Evolutionary conservation across 2,113 vertebrate genomes (phyloP).

Genomic region (Laticauda colubrina): DNA sequence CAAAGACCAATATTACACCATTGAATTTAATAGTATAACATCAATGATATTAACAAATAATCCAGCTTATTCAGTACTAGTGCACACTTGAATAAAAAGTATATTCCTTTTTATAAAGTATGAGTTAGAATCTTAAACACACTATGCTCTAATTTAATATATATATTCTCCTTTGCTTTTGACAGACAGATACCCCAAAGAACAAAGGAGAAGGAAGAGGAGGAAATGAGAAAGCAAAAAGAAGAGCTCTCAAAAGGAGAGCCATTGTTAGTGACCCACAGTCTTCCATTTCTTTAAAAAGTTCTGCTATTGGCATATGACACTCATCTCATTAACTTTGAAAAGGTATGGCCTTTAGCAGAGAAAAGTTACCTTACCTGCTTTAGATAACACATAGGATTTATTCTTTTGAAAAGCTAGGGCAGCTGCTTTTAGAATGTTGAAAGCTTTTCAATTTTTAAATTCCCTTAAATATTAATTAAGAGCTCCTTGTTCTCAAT

Average conservation of each 20-base stretch:
- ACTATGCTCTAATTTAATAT: background rate
- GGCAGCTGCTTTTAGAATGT: background rate
- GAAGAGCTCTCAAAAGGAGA: background rate
- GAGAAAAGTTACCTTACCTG: background rate
- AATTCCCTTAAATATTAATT: constrained; percentile 34
- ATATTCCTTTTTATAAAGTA: background rate
- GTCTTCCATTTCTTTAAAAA: background rate
- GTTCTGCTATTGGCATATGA: background rate
- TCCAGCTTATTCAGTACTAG: background rate
- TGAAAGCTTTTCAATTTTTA: constrained; percentile 28
- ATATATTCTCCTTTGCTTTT: background rate
- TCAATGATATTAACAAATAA: background rate
- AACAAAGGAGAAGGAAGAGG: background rate
- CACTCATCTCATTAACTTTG: background rate
- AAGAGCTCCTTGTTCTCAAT: background rate
- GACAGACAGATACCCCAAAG: background rate
- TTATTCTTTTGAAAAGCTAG: background rate
- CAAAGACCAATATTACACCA: background rate
- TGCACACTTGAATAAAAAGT: background rate
- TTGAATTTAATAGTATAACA: background rate
- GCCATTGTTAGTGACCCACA: background rate
- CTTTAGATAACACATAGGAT: background rate
- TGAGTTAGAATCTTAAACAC: background rate
- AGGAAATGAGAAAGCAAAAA: background rate
- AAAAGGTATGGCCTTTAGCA: background rate